phyloP scores from a whole-genome alignment of 2,888 invertebrate genomes.

The Eristalis pertinax region DNA sequence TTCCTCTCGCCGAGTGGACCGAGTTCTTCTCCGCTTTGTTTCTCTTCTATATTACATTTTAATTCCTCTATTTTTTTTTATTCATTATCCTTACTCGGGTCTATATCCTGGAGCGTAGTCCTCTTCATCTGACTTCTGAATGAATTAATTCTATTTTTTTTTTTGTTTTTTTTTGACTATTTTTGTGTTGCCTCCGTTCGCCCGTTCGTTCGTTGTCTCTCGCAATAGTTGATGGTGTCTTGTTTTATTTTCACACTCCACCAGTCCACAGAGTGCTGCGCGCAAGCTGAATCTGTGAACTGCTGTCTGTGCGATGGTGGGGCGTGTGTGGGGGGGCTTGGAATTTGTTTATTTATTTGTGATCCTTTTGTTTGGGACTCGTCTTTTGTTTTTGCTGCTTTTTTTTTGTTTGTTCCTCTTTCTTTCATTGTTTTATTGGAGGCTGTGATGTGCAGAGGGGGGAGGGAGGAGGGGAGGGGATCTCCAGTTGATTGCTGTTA shows the following conservation, averaged over 20 bases:
- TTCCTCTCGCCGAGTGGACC: slow-evolving; percentile 17
- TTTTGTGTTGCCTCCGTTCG: neutral
- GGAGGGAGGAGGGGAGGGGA: neutral
- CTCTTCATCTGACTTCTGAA: slow-evolving; percentile 58
- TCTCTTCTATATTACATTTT: slow-evolving; percentile 32
- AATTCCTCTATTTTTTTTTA: slow-evolving; percentile 19
- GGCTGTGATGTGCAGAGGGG: too few species aligned
- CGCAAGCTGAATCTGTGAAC: neutral
- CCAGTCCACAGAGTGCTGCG: neutral
- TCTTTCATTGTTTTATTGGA: neutral
- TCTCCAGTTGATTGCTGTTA: slow-evolving; percentile 33
- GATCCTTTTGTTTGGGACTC: slow-evolving; percentile 29
- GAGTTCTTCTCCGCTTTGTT: slow-evolving; percentile 39
- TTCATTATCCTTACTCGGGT: slow-evolving; percentile 52
- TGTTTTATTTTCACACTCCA: slow-evolving; percentile 31
- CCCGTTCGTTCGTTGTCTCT: neutral
- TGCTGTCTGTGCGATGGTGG: neutral
- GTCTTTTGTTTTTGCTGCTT: slow-evolving; percentile 19
- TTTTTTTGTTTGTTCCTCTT: slow-evolving; percentile 1
- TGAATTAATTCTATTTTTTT: slow-evolving; percentile 49
- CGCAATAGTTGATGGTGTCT: slow-evolving; percentile 33
- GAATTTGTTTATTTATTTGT: slow-evolving; percentile 42
- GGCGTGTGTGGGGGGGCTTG: slow-evolving; percentile 19
- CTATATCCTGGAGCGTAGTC: slow-evolving; percentile 26
- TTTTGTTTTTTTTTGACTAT: slow-evolving; percentile 2